A percentile compares a stretch with the other conserved stretches of the same genome.
These are phyloP conservation scores for Prorops nasuta DNA, from an alignment of 1,140 invertebrate genomes.

Conservation along the genomic window DNA sequence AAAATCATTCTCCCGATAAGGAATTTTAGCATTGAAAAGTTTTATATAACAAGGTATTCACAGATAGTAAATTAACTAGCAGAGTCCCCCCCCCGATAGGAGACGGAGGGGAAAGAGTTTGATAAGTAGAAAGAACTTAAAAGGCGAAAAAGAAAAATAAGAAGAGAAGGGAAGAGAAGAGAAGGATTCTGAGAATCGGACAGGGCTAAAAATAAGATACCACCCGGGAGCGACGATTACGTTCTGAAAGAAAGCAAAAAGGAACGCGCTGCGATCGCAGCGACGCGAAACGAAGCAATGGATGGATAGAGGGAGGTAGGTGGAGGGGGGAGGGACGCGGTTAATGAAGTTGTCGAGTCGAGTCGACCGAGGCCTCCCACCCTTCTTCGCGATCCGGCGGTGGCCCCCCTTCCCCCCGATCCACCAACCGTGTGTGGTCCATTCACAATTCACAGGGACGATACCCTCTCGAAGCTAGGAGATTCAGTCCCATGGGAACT, in stretches of 20 bases:
- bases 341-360: conserved; percentile 57
- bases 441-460: conserved; percentile 52
- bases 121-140: conserved; percentile 25
- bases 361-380: conserved; percentile 43
- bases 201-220: conserved; percentile 54
- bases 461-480: too few relatives aligned
- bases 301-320: not conserved
- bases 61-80: conserved; percentile 48
- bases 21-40: too few relatives aligned
- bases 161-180: not conserved
- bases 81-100: conserved; percentile 19
- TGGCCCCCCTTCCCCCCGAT: not conserved
- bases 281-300: conserved; percentile 12
- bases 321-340: conserved; percentile 19
- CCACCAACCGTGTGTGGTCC: conserved; percentile 52
- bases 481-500: too few relatives aligned
- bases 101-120: conserved; percentile 13
- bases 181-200: conserved; percentile 47
- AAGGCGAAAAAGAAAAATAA: conserved; percentile 29
- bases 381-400: not conserved
- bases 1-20: too few relatives aligned
- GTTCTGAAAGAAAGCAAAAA: conserved; percentile 40
- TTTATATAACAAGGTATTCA: too few relatives aligned
- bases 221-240: conserved; percentile 53
- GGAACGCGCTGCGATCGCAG: conserved; percentile 31